Evolutionary conservation across 1,140 invertebrate species (phyloP).

Genomic region (Notospermus geniculatus): DNA sequence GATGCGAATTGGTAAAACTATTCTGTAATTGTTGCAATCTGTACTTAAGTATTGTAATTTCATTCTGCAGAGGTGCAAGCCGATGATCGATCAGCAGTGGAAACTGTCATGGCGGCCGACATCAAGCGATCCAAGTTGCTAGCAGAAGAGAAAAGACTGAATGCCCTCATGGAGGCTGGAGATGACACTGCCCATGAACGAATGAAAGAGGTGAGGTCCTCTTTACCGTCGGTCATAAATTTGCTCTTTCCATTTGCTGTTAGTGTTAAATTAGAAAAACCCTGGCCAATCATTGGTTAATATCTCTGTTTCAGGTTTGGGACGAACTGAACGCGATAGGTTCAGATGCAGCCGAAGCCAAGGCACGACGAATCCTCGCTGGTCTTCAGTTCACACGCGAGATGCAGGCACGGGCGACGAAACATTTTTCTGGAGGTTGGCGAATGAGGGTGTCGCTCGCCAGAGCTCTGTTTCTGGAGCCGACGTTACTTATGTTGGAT

Average conservation of each 20-base stretch:
- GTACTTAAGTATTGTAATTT: no score
- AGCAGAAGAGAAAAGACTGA: conserved; percentile 76
- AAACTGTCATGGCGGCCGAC: conserved; percentile 90
- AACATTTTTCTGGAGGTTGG: conserved; percentile 98
- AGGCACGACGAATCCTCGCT: conserved; percentile 89
- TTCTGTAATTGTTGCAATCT: no score
- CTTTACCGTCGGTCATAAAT: no score
- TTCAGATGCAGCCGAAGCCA: conserved; percentile 93
- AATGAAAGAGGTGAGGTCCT: conserved; percentile 73
- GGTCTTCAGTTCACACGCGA: conserved; percentile 92
- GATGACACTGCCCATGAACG: conserved; percentile 66
- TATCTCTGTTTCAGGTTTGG: conserved; percentile 68
- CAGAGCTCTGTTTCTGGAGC: conserved; percentile 73
- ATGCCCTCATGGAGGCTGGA: conserved; percentile 62
- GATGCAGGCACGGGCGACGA: conserved; percentile 93
- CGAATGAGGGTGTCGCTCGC: conserved; percentile 97
- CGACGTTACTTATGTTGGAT: conserved; percentile 91
- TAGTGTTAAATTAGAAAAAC: not conserved
- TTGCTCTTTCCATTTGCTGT: no score
- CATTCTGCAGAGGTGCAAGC: conserved; percentile 79
- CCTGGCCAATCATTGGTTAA: not conserved
- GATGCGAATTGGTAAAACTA: no score
- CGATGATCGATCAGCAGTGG: conserved; percentile 86
- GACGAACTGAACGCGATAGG: conserved; percentile 94
- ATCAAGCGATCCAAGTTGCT: conserved; percentile 80